Conservation (phyloP, 2,113 vertebrate species). For the Pagrus major region DNA sequence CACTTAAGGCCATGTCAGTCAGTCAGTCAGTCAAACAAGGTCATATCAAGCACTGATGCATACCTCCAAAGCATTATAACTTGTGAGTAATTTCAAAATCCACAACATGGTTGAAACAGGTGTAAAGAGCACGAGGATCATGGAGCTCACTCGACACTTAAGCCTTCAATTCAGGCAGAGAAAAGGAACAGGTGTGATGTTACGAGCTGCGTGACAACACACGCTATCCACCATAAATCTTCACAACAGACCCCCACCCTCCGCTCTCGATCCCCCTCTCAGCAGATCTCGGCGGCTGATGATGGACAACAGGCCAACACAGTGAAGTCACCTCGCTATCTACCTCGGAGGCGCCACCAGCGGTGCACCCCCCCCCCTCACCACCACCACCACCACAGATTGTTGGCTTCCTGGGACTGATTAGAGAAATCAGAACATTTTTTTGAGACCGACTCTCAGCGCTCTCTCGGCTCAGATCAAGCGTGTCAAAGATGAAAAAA, state of each 20-base stretch:
- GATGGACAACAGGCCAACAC: constrained; percentile 67
- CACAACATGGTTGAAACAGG: constrained; percentile 29
- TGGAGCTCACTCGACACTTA: background rate
- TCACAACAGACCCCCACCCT: constrained; percentile 5
- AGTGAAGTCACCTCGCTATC: constrained; percentile 64
- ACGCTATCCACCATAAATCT: constrained; percentile 63
- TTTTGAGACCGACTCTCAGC: background rate
- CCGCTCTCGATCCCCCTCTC: background rate
- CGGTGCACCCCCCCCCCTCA: too few relatives aligned
- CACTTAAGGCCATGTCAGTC: background rate
- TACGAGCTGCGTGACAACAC: constrained; percentile 53
- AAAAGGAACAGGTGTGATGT: constrained; percentile 71
- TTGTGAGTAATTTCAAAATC: background rate
- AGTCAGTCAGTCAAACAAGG: background rate
- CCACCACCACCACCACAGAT: background rate
- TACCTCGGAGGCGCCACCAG: constrained; percentile 61
- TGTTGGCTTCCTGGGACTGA: constrained; percentile 43
- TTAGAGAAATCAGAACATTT: constrained; percentile 21
- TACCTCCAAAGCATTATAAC: background rate
- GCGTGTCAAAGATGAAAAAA: background rate
- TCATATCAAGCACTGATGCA: background rate
- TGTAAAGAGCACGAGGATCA: constrained; percentile 32
- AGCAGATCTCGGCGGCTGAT: constrained; percentile 47
- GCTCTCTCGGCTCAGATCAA: background rate
- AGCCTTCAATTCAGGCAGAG: constrained; percentile 50